phyloP scores from a whole-genome alignment of 2,888 invertebrate species.

The Diadromus collaris region DNA sequence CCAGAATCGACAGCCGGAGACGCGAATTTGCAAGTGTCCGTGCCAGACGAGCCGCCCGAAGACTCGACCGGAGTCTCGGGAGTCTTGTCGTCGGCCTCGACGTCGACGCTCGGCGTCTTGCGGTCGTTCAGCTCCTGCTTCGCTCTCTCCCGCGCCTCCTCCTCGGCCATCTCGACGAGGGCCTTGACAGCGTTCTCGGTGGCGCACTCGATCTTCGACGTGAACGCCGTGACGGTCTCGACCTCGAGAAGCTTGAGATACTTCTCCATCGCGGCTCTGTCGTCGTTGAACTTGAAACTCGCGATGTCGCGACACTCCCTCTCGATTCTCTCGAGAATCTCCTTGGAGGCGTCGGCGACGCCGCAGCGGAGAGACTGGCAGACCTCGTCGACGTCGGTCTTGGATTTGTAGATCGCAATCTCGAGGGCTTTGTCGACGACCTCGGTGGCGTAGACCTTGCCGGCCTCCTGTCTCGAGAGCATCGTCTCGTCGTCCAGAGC shows the following conservation, averaged over 20 bases:
- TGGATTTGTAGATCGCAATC: slow-evolving; percentile 78
- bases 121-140: slow-evolving; percentile 63
- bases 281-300: slow-evolving; percentile 68
- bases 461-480: slow-evolving; percentile 70
- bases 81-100: slow-evolving; percentile 46
- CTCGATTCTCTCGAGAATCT: slow-evolving; percentile 74
- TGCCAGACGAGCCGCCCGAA: slow-evolving; percentile 1
- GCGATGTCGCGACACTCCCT: slow-evolving; percentile 75
- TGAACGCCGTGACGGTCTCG: slow-evolving; percentile 74
- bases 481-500: slow-evolving; percentile 66
- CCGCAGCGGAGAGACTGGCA: slow-evolving; percentile 76
- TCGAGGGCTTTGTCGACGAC: slow-evolving; percentile 78
- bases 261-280: slow-evolving; percentile 68
- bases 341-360: slow-evolving; percentile 76
- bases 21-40: slow-evolving; percentile 19
- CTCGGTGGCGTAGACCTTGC: slow-evolving; percentile 76
- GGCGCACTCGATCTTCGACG: slow-evolving; percentile 76
- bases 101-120: slow-evolving; percentile 7
- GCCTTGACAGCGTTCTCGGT: slow-evolving; percentile 79
- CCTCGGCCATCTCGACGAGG: slow-evolving; percentile 78
- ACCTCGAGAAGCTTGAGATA: slow-evolving; percentile 71
- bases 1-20: slow-evolving; percentile 47
- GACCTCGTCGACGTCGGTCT: slow-evolving; percentile 78
- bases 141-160: slow-evolving; percentile 75
- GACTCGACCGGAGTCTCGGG: slow-evolving; percentile 4